Conservation (phyloP, 1,140 invertebrate genomes). For the Myzus persicae region DNA sequence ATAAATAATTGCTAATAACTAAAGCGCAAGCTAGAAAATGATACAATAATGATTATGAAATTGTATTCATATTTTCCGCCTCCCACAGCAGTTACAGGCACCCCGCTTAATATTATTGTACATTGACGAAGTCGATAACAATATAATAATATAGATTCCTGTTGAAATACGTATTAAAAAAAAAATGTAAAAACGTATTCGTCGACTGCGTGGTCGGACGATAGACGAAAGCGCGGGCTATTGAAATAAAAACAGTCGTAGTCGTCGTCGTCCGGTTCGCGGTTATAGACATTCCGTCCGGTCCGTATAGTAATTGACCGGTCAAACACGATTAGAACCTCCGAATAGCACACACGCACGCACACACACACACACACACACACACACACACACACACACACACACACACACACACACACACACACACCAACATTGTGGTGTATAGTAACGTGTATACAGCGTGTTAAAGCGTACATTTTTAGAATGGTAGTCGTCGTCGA, state of each 20-base stretch:
- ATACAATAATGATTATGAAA: neutral
- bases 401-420: neutral
- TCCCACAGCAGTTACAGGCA: neutral
- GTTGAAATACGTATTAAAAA: neutral
- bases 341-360: neutral
- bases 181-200: neutral
- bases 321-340: neutral
- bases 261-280: neutral
- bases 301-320: slow-evolving; percentile 19
- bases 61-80: neutral
- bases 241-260: neutral
- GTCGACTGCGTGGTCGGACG: neutral
- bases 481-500: neutral
- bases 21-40: no score
- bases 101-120: no score
- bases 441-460: neutral
- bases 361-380: neutral
- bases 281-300: neutral
- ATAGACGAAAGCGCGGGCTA: neutral
- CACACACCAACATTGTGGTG: neutral
- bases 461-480: neutral
- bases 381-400: neutral
- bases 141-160: neutral
- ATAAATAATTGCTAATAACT: no score
- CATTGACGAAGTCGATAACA: neutral